Conservation (phyloP, 2,888 invertebrate species). For the Synergus laeviventris region DNA sequence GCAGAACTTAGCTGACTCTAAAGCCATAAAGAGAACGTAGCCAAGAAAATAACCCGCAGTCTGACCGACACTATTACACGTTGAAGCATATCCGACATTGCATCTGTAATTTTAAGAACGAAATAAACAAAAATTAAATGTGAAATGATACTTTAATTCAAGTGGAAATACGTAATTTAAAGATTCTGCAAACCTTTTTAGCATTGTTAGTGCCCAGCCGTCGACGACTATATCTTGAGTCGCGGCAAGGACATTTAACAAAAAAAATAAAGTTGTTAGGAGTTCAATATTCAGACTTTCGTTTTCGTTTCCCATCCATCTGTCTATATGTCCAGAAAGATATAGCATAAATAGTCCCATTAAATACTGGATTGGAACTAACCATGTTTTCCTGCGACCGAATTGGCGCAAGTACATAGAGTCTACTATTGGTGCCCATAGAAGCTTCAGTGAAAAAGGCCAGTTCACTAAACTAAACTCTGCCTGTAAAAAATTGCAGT, state of each 20-base stretch:
- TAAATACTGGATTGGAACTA: conserved; percentile 95
- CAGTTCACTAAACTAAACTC: conserved; percentile 96
- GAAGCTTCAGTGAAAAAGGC: conserved; percentile 93
- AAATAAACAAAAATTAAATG: conserved; percentile 11
- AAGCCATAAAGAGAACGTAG: conserved; percentile 95
- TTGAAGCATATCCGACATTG: conserved; percentile 98
- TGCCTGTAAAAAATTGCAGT: conserved; percentile 80
- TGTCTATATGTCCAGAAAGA: conserved; percentile 85
- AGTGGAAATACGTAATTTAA: not conserved
- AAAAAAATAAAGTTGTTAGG: conserved; percentile 91
- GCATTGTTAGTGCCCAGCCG: conserved; percentile 99
- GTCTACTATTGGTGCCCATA: conserved; percentile 99
- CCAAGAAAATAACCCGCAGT: conserved; percentile 98
- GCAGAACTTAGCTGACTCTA: conserved; percentile 97
- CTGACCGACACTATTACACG: conserved; percentile 99
- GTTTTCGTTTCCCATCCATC: conserved; percentile 85
- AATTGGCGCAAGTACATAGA: conserved; percentile 89
- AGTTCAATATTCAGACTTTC: conserved; percentile 83
- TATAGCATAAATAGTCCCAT: conserved; percentile 93
- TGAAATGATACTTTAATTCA: not conserved
- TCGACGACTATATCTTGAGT: conserved; percentile 99
- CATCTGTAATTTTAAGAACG: conserved; percentile 77
- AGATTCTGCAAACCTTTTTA: conserved; percentile 84
- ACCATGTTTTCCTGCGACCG: conserved; percentile 96
- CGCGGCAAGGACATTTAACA: conserved; percentile 96